A percentile compares a stretch with the other conserved stretches of the same genome.
phyloP scores from a whole-genome alignment of 92 coral and sea anemone genomes.

The Epizoanthus stellaris region DNA sequence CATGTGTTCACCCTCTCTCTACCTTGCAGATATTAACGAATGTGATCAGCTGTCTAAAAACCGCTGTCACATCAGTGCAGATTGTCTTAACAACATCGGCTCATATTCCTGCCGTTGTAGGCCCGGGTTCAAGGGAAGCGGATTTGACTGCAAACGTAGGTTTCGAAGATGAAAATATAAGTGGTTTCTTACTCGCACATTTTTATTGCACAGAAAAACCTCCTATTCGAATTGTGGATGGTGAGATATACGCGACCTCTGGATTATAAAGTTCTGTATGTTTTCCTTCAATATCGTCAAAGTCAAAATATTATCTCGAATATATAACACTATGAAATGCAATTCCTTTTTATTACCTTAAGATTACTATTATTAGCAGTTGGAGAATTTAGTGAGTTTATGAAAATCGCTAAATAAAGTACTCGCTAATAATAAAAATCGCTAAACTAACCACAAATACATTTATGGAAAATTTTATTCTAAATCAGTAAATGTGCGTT shows the following conservation, averaged over 20 bases:
- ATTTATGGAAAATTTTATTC: too few relatives aligned
- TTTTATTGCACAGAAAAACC: not conserved
- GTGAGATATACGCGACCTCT: too few relatives aligned
- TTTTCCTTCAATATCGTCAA: too few relatives aligned
- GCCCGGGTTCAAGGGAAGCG: constrained; percentile 81
- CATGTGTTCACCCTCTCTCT: not conserved
- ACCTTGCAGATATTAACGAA: constrained; percentile 45
- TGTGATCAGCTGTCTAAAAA: constrained; percentile 48
- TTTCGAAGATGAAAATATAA: not conserved
- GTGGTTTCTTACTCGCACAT: not conserved
- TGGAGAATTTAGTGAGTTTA: not conserved
- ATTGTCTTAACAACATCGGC: constrained; percentile 82
- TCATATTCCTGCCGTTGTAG: constrained; percentile 83
- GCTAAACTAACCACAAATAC: too few relatives aligned
- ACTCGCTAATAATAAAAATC: too few relatives aligned
- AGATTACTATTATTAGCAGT: not conserved
- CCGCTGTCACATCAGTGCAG: constrained; percentile 81
- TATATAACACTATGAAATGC: too few relatives aligned
- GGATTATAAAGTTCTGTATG: too few relatives aligned
- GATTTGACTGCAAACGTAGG: constrained; percentile 80
- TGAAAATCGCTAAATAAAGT: too few relatives aligned
- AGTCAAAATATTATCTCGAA: too few relatives aligned
- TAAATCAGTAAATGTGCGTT: too few relatives aligned
- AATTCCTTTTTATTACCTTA: too few relatives aligned
- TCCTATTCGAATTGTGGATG: too few relatives aligned